A percentile compares a stretch with the other conserved stretches of the same genome.
Evolutionary conservation across 2,113 vertebrate genomes (phyloP).

Genomic region (Serilophus lunatus): DNA sequence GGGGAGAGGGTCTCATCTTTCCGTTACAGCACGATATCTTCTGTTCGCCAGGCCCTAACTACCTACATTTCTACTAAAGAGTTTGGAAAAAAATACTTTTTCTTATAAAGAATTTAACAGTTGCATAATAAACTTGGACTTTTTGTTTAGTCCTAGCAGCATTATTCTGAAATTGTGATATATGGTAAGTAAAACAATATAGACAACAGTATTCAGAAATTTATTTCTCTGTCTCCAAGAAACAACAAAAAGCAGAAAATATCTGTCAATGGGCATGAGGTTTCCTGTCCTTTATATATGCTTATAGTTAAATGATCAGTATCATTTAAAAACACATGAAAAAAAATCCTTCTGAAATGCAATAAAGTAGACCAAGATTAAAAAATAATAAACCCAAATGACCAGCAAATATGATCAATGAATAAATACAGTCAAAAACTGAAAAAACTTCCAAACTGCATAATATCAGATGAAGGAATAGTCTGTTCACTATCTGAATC

Average conservation of each 20-base stretch:
- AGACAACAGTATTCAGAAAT: not conserved
- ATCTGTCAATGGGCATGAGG: not conserved
- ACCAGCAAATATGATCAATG: not conserved
- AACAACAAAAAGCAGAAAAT: not conserved
- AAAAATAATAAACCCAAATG: not conserved
- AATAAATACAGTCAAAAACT: not conserved
- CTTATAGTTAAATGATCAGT: not conserved
- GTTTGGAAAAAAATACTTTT: rapidly evolving
- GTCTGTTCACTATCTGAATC: not conserved
- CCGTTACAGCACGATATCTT: too few relatives aligned
- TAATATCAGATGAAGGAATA: not conserved
- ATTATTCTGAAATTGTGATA: not conserved
- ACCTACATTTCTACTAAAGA: not conserved
- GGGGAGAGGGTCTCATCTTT: too few relatives aligned
- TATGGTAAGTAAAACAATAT: not conserved
- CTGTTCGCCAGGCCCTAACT: too few relatives aligned
- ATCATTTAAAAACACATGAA: not conserved
- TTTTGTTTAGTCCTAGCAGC: not conserved
- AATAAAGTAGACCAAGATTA: not conserved
- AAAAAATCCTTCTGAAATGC: not conserved
- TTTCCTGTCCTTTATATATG: not conserved
- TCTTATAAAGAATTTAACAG: not conserved
- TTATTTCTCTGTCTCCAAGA: not conserved
- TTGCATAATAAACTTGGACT: not conserved
- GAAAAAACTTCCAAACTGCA: not conserved